Conservation (phyloP, 2,113 vertebrate species). For the Anser brachyrhynchus region DNA sequence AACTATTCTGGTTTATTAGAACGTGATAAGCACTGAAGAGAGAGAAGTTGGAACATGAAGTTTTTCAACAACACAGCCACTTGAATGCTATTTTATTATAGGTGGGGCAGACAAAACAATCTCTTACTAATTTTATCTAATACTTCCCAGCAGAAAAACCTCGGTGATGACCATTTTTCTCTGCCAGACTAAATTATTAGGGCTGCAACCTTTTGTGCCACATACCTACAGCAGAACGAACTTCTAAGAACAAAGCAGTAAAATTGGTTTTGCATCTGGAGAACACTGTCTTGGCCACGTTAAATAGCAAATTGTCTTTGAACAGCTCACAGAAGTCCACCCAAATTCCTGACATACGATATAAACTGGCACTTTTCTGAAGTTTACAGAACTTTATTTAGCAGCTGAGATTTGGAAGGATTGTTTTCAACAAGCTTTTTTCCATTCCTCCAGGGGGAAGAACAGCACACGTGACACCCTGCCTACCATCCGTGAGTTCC, state of each 20-base stretch:
- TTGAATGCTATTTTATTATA: constrained; percentile 42
- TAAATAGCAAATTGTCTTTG: neutral
- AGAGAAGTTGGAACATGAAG: constrained; percentile 8
- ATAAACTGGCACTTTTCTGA: neutral
- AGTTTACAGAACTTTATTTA: neutral
- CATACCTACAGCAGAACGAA: neutral
- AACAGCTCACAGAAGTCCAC: neutral
- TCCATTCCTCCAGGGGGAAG: neutral
- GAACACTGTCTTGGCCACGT: neutral
- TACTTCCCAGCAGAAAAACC: neutral
- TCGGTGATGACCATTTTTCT: neutral
- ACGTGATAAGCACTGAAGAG: neutral
- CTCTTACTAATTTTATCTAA: constrained; percentile 18
- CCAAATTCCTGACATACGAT: neutral
- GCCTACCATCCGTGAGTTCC: neutral
- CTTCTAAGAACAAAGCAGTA: neutral
- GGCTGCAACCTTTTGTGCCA: neutral
- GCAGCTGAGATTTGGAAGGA: neutral
- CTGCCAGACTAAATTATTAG: neutral
- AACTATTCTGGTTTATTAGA: neutral
- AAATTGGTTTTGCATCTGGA: neutral
- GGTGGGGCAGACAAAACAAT: constrained; percentile 42
- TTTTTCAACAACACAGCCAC: constrained; percentile 46
- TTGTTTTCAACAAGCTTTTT: neutral
- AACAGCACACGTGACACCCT: neutral